These are phyloP conservation scores for Todus mexicanus DNA, from an alignment of 2,797 vertebrate genomes.

Conservation along the genomic window DNA sequence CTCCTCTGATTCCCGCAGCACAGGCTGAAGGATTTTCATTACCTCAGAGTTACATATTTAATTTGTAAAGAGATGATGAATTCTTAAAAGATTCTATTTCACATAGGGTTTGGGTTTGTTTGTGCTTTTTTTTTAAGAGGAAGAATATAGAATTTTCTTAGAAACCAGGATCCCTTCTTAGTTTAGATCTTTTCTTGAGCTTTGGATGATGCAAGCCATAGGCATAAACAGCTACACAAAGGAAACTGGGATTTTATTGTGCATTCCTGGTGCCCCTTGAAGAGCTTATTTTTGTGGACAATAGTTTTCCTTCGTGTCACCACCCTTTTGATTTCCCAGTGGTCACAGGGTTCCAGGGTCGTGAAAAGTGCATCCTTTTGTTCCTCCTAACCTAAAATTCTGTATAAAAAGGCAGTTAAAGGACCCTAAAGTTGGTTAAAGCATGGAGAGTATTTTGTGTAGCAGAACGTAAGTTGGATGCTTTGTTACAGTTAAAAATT, in stretches of 20 bases:
- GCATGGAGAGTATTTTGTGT: background rate
- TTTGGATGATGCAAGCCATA: conserved; percentile 51
- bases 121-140: background rate
- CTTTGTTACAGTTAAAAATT: background rate
- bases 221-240: conserved; percentile 65
- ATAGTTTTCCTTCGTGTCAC: conserved; percentile 67
- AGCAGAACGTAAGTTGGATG: background rate
- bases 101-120: background rate
- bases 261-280: conserved; percentile 67
- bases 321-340: conserved; percentile 66
- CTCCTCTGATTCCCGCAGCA: background rate
- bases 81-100: background rate
- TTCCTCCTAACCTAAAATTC: conserved; percentile 51
- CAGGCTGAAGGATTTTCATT: conserved; percentile 20
- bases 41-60: background rate
- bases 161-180: conserved; percentile 23
- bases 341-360: conserved; percentile 70
- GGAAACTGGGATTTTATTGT: conserved; percentile 67
- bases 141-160: conserved; percentile 31
- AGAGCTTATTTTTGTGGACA: conserved; percentile 67
- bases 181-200: conserved; percentile 34
- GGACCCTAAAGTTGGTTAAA: conserved; percentile 33
- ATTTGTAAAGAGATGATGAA: background rate
- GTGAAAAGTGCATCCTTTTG: conserved; percentile 69
- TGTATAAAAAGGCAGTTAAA: conserved; percentile 26